Conservation (phyloP, 1,140 invertebrate genomes). For the Trypoxylus dichotomus region DNA sequence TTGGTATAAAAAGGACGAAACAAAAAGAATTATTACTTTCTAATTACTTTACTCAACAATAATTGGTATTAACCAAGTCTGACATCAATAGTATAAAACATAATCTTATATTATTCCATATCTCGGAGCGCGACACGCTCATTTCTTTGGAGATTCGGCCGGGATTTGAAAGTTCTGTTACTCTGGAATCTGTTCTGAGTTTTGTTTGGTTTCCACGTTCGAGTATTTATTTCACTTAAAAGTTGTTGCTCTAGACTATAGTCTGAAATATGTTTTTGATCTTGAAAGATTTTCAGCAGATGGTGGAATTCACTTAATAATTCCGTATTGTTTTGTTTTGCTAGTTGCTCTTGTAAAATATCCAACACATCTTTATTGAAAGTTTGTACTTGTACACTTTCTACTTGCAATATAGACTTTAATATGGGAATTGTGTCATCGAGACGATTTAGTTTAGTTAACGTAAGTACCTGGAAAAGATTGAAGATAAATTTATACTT, state of each 20-base stretch:
- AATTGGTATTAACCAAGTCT: background rate
- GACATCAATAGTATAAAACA: background rate
- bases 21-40: background rate
- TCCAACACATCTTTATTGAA: slow-evolving; percentile 59
- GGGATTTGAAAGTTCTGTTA: background rate
- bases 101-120: background rate
- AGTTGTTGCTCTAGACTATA: background rate
- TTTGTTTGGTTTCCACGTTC: background rate
- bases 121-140: background rate
- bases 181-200: slow-evolving; percentile 2
- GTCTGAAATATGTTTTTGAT: slow-evolving; percentile 52
- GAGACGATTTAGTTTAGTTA: slow-evolving; percentile 62
- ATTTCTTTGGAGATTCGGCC: background rate
- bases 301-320: slow-evolving; percentile 53
- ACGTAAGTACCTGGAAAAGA: slow-evolving; percentile 58
- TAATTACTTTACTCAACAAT: slow-evolving; percentile 5
- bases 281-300: slow-evolving; percentile 53
- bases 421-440: slow-evolving; percentile 68
- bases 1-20: background rate
- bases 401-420: slow-evolving; percentile 58
- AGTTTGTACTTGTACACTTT: slow-evolving; percentile 52
- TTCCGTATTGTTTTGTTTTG: slow-evolving; percentile 49
- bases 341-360: slow-evolving; percentile 50
- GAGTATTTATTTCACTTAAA: background rate
- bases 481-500: slow-evolving; percentile 10